Evolutionary conservation across 2,888 invertebrate species (phyloP), one percentile per base, ranked within the genome.

Genomic region (Perizoma affinitatum): DNA sequence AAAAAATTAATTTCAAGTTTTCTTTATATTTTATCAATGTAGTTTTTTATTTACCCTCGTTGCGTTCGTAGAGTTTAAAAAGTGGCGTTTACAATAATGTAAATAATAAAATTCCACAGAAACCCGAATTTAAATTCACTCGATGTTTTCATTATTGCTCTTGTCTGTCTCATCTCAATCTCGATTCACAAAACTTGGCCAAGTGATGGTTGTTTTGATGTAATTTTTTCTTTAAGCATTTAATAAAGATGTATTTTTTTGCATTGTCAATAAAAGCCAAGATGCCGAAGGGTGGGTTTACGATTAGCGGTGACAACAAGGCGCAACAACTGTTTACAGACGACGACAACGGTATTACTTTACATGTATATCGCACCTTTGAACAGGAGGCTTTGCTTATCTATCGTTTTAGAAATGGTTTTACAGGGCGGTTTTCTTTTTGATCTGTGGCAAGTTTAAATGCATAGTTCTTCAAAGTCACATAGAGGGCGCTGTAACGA

Each of bases 251-350:
- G 43, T 48, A 74, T 66, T 54, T 54, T 69, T 70, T 76, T 76
- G 80, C 81, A 75, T 87, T 88, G 78, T 88, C 82, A 83, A 82
- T 86, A 87, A 85, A 91, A 92, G 91, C 88, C 63, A 90, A 84
- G 90, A 90, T 89, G 90, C 84, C 79, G 83, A 91, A 84, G 83
- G 82, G 82, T 81, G 89, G 84, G 67, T 80, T 87, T 69, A 73
- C 82, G 70, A 85, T 84, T 83, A 78, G 79, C 84, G 70, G 83
- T 70, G 86, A 82, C 68, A 85, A 81, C 64, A 78, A 73, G 75
- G 78, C 70, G 71, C 85, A 83, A 73, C 79, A 75, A 72, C 78
- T 78, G 67, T 82, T 73, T 82, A 73, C 76, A 54, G 54, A 58
- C 64, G 83, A 88, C 65, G 83, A 89, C 65, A 83, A 87, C 77